phyloP scores from a whole-genome alignment of 2,797 vertebrate genomes.

The Gymnoscopelus microlampas region DNA sequence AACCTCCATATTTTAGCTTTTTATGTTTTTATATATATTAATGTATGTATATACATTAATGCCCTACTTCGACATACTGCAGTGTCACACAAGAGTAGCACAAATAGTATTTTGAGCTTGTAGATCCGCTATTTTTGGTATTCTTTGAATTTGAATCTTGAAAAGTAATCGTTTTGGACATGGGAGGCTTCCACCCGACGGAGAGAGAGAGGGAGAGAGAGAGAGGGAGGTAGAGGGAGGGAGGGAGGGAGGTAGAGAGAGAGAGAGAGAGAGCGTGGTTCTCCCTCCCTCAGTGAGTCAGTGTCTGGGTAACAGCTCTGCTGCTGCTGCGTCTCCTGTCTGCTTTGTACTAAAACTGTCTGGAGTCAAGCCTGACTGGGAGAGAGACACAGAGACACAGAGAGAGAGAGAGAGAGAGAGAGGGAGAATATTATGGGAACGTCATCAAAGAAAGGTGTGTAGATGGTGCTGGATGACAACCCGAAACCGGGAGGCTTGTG shows the following conservation, averaged over 20 bases:
- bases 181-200: background rate
- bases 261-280: constrained; percentile 32
- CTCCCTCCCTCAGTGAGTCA: constrained; percentile 64
- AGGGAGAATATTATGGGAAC: constrained; percentile 53
- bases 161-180: no score
- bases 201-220: constrained; percentile 10
- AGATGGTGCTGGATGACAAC: constrained; percentile 7
- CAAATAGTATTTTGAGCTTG: no score
- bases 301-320: constrained; percentile 51
- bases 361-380: constrained; percentile 58
- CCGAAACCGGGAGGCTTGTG: background rate
- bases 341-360: constrained; percentile 45
- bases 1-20: no score
- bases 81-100: no score
- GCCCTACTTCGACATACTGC: no score
- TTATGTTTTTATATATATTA: no score
- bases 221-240: constrained; percentile 9
- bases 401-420: no score
- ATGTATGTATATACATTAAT: no score
- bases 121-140: no score
- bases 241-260: constrained; percentile 21
- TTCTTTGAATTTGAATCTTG: no score
- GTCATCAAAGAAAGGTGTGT: constrained; percentile 71
- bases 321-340: constrained; percentile 49
- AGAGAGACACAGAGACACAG: constrained; percentile 18